Percentiles rank a stretch among this genome's conserved stretches.
phyloP scores from a whole-genome alignment of 2,797 vertebrate species.

The Percopsis omiscomaycus region DNA sequence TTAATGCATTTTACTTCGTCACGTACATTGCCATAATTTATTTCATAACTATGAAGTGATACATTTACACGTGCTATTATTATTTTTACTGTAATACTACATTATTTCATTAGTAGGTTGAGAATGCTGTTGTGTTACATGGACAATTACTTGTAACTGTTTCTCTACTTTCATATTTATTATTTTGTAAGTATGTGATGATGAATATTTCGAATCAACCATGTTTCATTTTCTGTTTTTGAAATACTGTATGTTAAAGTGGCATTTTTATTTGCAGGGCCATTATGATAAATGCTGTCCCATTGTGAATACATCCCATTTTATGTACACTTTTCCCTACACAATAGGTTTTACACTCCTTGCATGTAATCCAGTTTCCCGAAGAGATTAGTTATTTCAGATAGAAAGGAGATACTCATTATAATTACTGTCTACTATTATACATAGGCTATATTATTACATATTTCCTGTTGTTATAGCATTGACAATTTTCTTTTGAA shows the following conservation, averaged over 20 bases:
- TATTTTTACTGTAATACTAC: constrained; percentile 33
- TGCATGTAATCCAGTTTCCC: constrained; percentile 48
- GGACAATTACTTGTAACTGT: constrained; percentile 43
- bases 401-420: no score
- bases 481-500: no score
- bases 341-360: constrained; percentile 32
- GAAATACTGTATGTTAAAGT: neutral
- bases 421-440: no score
- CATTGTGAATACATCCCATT: no score
- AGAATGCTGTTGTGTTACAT: constrained; percentile 51
- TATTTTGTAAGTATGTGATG: constrained; percentile 37
- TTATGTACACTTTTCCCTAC: constrained; percentile 13
- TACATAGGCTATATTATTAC: no score
- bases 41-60: constrained; percentile 52
- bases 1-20: constrained; percentile 18
- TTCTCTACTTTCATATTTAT: constrained; percentile 61
- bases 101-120: constrained; percentile 47
- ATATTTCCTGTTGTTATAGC: no score
- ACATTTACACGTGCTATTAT: constrained; percentile 28
- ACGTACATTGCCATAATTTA: constrained; percentile 34
- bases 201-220: constrained; percentile 35
- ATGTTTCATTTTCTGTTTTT: constrained; percentile 52
- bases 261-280: constrained; percentile 23
- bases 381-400: constrained; percentile 20
- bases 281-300: constrained; percentile 1